phyloP scores from a whole-genome alignment of 2,888 invertebrate species.

The Meganola albula region DNA sequence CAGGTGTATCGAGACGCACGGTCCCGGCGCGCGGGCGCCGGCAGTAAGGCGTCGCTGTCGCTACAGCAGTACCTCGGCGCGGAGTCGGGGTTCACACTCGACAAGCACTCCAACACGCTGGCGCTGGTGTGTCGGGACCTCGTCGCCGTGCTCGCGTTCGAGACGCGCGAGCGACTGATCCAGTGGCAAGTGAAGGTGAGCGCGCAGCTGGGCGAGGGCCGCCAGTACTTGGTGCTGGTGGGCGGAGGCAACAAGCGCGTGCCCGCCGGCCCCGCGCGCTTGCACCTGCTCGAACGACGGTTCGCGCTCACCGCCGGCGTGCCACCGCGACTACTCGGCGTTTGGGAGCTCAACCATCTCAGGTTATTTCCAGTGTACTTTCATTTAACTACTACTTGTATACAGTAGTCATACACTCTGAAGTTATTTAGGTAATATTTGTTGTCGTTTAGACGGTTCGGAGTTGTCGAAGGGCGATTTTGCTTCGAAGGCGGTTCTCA shows the following conservation, averaged over 20 bases:
- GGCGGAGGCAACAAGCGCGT: conserved; percentile 66
- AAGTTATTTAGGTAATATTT: neutral
- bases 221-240: conserved; percentile 54
- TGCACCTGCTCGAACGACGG: conserved; percentile 87
- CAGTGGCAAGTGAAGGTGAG: conserved; percentile 86
- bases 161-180: conserved; percentile 89
- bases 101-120: conserved; percentile 93
- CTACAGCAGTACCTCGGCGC: conserved; percentile 90
- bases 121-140: conserved; percentile 92
- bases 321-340: conserved; percentile 85
- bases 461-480: conserved; percentile 90
- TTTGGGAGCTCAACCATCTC: conserved; percentile 83
- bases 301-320: conserved; percentile 89
- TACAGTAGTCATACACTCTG: too few relatives aligned
- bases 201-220: conserved; percentile 50
- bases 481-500: conserved; percentile 94
- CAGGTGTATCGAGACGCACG: conserved; percentile 91
- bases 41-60: conserved; percentile 89
- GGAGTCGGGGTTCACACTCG: conserved; percentile 91
- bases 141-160: conserved; percentile 90
- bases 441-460: conserved; percentile 81
- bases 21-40: conserved; percentile 71
- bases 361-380: too few relatives aligned
- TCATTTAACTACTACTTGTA: too few relatives aligned
- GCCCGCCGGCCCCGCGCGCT: conserved; percentile 86